Evolutionary conservation across 2,113 vertebrate genomes (phyloP), one percentile per base, ranked within the genome.

Genomic region (Callithrix jacchus): DNA sequence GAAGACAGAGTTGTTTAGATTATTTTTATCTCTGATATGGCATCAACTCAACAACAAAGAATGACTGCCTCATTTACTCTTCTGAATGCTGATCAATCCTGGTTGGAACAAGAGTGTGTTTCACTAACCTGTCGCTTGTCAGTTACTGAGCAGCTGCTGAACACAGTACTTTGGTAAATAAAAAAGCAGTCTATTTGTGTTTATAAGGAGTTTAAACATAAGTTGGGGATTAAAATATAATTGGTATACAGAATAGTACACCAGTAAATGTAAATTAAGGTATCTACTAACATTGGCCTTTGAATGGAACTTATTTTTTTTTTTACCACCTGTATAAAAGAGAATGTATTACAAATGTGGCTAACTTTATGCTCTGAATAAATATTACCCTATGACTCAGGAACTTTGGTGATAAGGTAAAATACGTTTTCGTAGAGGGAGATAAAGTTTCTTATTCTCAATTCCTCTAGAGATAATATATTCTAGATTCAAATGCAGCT

Each of bases 381-480:
- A 97, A 35, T 94, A 61, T 87, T 94, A 90, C 76, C 52, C 40
- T 61, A 13, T 68, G 21, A 37, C 70, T 91, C 42, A 23, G 47
- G 40, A 92, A 90, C 47, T 74, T 49, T 79, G 40, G 23, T 91
- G 82, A 89, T 94, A 90, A 94, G 56, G 17, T 71, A 77, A 83
- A 97, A 66, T 8, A 84, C 54, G 5, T 88, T 77, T 85, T 96
- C 66, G 76, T 37, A 85, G 54, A 93, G 56, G 25, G 89, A 61
- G 61, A 68, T 88, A 88, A 47, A 90, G 49, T 92, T 94, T 94
- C 93, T 85, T 92, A 80, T 81, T 94, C 21, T 95, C 32, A 91
- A n/a, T 95, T 45, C 64, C 37, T 94, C 94, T 90, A 87, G n/a
- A 96, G 94, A 95, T 83, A 92, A 54, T 80, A 92, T 92, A 87